Percentiles rank a stretch among this genome's conserved stretches.
Evolutionary conservation across 2,797 vertebrate species (phyloP).

Genomic region (Chelon auratus): DNA sequence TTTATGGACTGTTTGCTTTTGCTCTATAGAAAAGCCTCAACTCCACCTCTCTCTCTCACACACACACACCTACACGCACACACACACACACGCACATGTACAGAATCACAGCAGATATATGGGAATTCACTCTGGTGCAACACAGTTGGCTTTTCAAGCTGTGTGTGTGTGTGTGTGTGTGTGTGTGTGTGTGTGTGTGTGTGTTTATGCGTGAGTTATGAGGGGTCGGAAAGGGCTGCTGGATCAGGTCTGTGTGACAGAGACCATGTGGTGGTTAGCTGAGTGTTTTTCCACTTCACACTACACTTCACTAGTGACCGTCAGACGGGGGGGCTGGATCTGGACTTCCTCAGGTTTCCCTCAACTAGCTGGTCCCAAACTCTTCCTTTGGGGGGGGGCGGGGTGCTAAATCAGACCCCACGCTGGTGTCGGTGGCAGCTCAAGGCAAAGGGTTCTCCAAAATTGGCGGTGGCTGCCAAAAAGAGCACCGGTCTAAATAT

Average conservation of each 20-base stretch:
- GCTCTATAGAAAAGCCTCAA: conserved; percentile 76
- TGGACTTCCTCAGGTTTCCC: conserved; percentile 58
- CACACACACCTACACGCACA: conserved; percentile 56
- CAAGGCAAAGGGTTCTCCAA: conserved; percentile 47
- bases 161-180: conserved; percentile 25
- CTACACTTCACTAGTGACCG: conserved; percentile 57
- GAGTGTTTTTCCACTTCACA: conserved; percentile 65
- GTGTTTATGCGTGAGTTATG: conserved; percentile 55
- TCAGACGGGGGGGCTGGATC: conserved; percentile 41
- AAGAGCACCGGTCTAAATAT: conserved; percentile 69
- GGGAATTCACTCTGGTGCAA: conserved; percentile 75
- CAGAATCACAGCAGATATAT: conserved; percentile 55
- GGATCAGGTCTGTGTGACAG: conserved; percentile 54
- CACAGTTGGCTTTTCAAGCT: conserved; percentile 71
- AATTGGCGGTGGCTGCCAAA: conserved; percentile 54
- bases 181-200: conserved; percentile 29
- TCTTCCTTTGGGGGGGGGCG: conserved; percentile 41
- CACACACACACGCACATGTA: conserved; percentile 14
- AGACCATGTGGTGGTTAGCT: conserved; percentile 73
- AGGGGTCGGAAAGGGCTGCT: conserved; percentile 63
- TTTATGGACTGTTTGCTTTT: conserved; percentile 86
- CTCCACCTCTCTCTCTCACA: conserved; percentile 67
- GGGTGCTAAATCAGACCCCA: conserved; percentile 56
- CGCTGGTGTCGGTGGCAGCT: conserved; percentile 34
- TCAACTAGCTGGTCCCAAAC: conserved; percentile 46